A percentile compares a stretch with the other conserved stretches of the same genome.
Evolutionary conservation across 2,888 invertebrate genomes (phyloP).

Genomic region (Melinaea marsaeus): DNA sequence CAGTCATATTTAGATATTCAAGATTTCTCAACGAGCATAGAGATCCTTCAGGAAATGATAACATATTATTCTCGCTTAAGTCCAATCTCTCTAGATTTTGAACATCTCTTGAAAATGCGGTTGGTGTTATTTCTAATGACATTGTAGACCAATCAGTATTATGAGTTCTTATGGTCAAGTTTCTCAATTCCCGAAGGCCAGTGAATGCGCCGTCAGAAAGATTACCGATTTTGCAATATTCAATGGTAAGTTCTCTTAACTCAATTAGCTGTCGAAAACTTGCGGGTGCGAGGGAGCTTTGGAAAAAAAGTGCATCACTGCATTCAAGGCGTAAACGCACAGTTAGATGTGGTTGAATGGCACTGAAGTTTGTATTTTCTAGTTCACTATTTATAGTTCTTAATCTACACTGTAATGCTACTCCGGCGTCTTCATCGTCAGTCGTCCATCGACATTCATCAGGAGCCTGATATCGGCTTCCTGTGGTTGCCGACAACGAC

Average conservation of each 20-base stretch:
- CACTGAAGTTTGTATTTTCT: constrained; percentile 89
- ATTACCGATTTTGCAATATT: constrained; percentile 90
- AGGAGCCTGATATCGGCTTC: constrained; percentile 86
- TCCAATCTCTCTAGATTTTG: constrained; percentile 85
- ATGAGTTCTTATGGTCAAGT: constrained; percentile 88
- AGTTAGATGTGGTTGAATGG: constrained; percentile 89
- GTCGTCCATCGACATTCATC: constrained; percentile 90
- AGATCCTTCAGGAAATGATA: constrained; percentile 86
- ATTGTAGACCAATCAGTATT: constrained; percentile 91
- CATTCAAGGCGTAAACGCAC: constrained; percentile 86
- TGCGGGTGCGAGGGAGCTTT: constrained; percentile 86
- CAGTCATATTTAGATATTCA: constrained; percentile 87
- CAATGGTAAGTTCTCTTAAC: constrained; percentile 86
- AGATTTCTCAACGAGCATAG: constrained; percentile 86
- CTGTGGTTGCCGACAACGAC: constrained; percentile 69
- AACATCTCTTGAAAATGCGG: constrained; percentile 86
- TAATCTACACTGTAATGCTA: constrained; percentile 84
- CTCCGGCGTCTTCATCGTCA: constrained; percentile 81
- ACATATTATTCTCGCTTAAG: constrained; percentile 88
- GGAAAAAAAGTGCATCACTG: constrained; percentile 88
- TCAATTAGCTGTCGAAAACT: constrained; percentile 87
- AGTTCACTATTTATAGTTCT: constrained; percentile 89
- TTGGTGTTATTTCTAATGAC: constrained; percentile 85
- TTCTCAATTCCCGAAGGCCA: constrained; percentile 86
- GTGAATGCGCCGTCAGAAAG: constrained; percentile 89